Percentiles rank a stretch among this genome's conserved stretches.
Evolutionary conservation across 2,797 vertebrate species (phyloP).

Genomic region (Bucorvus abyssinicus): DNA sequence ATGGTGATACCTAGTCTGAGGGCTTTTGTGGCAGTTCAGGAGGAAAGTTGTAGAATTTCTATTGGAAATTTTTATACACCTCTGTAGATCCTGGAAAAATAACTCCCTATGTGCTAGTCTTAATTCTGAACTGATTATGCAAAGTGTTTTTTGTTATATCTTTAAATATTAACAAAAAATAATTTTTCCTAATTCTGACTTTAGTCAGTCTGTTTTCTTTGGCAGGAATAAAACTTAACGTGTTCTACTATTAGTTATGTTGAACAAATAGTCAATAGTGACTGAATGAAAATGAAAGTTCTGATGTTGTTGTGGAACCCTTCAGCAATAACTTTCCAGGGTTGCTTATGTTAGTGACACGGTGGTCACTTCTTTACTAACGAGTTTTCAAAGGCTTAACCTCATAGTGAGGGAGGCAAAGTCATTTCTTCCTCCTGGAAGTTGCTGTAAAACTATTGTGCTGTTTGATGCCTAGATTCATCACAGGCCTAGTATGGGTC

Average conservation of each 20-base stretch:
- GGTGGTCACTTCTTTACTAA: neutral
- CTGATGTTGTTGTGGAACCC: neutral
- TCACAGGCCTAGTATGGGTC: neutral
- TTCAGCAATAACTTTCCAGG: neutral
- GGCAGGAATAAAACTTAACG: neutral
- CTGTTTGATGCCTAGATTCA: neutral
- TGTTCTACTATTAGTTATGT: neutral
- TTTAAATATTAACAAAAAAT: neutral
- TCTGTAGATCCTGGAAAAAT: neutral
- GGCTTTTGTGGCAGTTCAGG: neutral
- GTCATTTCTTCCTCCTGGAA: neutral
- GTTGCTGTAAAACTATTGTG: neutral
- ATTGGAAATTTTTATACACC: neutral
- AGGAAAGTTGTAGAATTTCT: neutral
- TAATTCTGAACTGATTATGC: neutral
- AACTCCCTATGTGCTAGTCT: neutral
- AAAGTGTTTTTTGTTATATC: neutral
- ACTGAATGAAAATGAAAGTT: neutral
- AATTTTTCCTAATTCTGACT: neutral
- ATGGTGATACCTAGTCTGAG: neutral
- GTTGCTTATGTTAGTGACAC: neutral
- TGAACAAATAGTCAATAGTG: neutral
- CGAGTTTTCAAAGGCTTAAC: neutral
- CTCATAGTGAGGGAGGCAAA: neutral
- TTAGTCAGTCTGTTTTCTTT: neutral